Conservation (phyloP, 2,113 vertebrate genomes). For the Phrynosoma blainvillii region DNA sequence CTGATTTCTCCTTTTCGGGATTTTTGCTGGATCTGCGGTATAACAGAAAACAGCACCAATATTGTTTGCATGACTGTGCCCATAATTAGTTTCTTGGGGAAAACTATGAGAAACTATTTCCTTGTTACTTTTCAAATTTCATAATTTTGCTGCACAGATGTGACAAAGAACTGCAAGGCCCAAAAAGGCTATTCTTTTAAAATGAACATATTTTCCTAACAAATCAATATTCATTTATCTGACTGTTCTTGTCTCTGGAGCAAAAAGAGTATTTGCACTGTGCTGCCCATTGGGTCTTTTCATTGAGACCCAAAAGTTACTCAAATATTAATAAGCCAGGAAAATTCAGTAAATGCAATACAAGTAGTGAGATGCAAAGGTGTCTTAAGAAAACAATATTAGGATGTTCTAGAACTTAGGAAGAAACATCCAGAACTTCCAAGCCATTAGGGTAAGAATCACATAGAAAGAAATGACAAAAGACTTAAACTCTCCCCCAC, state of each 20-base stretch:
- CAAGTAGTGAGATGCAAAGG: slow-evolving; percentile 66
- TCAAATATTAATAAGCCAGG: slow-evolving; percentile 81
- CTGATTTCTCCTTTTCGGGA: slow-evolving; percentile 28
- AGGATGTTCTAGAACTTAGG: slow-evolving; percentile 41
- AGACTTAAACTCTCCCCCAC: neutral
- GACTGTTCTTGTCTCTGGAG: slow-evolving; percentile 75
- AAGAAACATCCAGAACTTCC: neutral
- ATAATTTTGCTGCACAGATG: slow-evolving; percentile 69
- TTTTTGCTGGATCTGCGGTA: slow-evolving; percentile 47
- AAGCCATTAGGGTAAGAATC: neutral
- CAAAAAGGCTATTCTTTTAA: slow-evolving; percentile 48
- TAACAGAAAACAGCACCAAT: slow-evolving; percentile 55
- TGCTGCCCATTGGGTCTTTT: slow-evolving; percentile 75
- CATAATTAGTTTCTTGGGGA: slow-evolving; percentile 74
- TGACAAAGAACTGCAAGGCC: slow-evolving; percentile 65
- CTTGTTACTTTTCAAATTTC: slow-evolving; percentile 57
- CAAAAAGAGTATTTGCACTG: slow-evolving; percentile 69
- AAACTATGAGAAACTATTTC: slow-evolving; percentile 70
- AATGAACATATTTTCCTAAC: slow-evolving; percentile 76
- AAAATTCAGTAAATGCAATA: slow-evolving; percentile 78
- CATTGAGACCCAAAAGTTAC: slow-evolving; percentile 76
- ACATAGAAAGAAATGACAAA: neutral
- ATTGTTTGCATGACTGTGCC: slow-evolving; percentile 66
- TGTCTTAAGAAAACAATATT: slow-evolving; percentile 33
- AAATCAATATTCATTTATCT: slow-evolving; percentile 82